These are phyloP conservation scores for Eudemis profundana DNA, from an alignment of 2,888 invertebrate species.

Conservation along the genomic window DNA sequence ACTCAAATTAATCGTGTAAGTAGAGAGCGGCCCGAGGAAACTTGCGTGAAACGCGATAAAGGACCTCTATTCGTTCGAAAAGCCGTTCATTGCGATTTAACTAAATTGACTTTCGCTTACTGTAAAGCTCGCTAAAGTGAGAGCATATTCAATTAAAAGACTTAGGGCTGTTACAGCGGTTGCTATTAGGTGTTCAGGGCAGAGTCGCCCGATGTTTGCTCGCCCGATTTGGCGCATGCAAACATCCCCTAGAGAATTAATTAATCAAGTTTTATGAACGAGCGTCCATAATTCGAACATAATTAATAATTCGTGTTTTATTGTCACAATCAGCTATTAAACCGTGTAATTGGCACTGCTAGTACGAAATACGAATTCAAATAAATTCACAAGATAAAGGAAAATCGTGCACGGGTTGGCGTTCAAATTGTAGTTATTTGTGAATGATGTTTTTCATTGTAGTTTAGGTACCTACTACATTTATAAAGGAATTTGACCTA, in stretches of 20 bases:
- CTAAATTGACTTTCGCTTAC: conserved; percentile 65
- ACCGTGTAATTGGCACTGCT: neutral
- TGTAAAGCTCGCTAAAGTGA: conserved; percentile 56
- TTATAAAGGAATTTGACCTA: too few species aligned
- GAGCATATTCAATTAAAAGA: conserved; percentile 49
- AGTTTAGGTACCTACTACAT: too few species aligned
- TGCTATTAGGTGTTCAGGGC: conserved; percentile 31
- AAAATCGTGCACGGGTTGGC: too few species aligned
- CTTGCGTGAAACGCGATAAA: conserved; percentile 81
- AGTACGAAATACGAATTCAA: neutral
- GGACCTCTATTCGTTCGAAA: conserved; percentile 70
- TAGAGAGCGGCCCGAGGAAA: conserved; percentile 75
- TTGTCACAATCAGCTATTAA: neutral
- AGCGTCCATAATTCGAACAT: conserved; percentile 6
- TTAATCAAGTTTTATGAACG: conserved; percentile 28
- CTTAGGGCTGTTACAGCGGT: conserved; percentile 29
- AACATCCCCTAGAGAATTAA: conserved; percentile 7
- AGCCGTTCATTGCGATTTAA: conserved; percentile 70
- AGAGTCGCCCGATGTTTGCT: conserved; percentile 28
- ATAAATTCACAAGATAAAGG: too few species aligned
- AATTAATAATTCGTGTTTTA: neutral
- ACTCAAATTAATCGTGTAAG: conserved; percentile 85
- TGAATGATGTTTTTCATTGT: too few species aligned
- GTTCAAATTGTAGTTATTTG: too few species aligned
- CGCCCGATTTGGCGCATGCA: conserved; percentile 13